Evolutionary conservation across 2,888 invertebrate genomes (phyloP), one percentile per base, ranked within the genome.

Genomic region (Strigamia crassipes): DNA sequence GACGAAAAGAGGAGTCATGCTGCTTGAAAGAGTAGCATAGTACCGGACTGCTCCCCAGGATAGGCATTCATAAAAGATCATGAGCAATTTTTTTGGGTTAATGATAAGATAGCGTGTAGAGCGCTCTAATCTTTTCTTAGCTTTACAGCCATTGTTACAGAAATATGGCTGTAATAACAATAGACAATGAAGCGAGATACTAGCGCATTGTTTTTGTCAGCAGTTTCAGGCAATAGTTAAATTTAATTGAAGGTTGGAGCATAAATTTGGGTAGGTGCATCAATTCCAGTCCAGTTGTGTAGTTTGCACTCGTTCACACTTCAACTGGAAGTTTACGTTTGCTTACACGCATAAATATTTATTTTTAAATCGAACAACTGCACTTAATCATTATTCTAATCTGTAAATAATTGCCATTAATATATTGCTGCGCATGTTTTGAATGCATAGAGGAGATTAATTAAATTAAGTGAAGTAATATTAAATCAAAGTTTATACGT

Each of bases 61-160:
- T 51, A 51, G 51, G 18, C 51, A 51, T 51, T 51, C 51, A 51
- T 51, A 51, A 51, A 51, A 46, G 15, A 51, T 51, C 51, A 51
- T n/a, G 6, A 51, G 18, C 51, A 51, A n/a, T 51, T 51, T 51
- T 51, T 51, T 18, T 51, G 10, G 51, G 15, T 51, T 51, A 51
- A 51, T 51, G 51, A 51, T 51, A 51, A 51, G 51, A 51, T 51
- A 51, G 51, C 51, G 18, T 51, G 18, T 34, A 34, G 15, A 51
- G 51, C n/a, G n/a, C 51, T 51, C n/a, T 51, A 51, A 51, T 51
- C 51, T 51, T n/a, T 51, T 51, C 51, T 51, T 51, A 51, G 51
- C 51, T 51, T 15, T 51, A 18, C n/a, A n/a, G 51, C 51, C 18
- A 51, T 51, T 51, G 51, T 51, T 51, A 18, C 51, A 51, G 51